Base-by-base conservation (phyloP, 2,113 vertebrate species). In the Salvelinus alpinus region DNA sequence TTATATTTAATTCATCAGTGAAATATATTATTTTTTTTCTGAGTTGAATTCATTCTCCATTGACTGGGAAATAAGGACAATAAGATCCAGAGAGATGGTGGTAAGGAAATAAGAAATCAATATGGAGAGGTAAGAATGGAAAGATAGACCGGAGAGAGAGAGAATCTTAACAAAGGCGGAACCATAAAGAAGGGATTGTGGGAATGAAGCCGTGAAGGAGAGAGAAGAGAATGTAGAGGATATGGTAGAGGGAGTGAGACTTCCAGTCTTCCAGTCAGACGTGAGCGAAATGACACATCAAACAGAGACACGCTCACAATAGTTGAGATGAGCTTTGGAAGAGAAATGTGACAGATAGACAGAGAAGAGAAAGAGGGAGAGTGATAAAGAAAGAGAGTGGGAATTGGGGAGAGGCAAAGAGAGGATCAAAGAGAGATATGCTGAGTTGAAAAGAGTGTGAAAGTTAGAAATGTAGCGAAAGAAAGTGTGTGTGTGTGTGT, bases 331-430 rank as follows among this genome's bases (percentile, higher is more conserved):
- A 60, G 29, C 22, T 31, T 31, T 67, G 34, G 51, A 18, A 24
- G 73, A 48, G 29, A 66, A 29, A 72, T 59, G n/a, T 20, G 14
- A 64, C 25, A 71, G 25, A 18, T 38, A 64, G 59, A 38, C 64
- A 13, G 80, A 74, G 73, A 71, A 74, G 73, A 71, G 70, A 79
- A 71, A 59, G 71, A 64, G 51, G 29, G 70, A 71, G 70, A 68
- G 44, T 18, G 13, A 66, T 54, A 25, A 44, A 24, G 64, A 60
- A 64, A 29, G 24, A 12, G 29, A 74, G 73, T 31, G 29, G 27
- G 22, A 62, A 0, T 16, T 29, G 25, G 22, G 18, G 29, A 44
- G 67, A 31, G 18, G 11, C 14, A 7, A 31, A 73, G 13, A 44
- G 59, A 44, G 72, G 18, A 31, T 9, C 29, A 64, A 34, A 64